phyloP scores from a whole-genome alignment of 2,113 vertebrate species.

The Orthonyx spaldingii region DNA sequence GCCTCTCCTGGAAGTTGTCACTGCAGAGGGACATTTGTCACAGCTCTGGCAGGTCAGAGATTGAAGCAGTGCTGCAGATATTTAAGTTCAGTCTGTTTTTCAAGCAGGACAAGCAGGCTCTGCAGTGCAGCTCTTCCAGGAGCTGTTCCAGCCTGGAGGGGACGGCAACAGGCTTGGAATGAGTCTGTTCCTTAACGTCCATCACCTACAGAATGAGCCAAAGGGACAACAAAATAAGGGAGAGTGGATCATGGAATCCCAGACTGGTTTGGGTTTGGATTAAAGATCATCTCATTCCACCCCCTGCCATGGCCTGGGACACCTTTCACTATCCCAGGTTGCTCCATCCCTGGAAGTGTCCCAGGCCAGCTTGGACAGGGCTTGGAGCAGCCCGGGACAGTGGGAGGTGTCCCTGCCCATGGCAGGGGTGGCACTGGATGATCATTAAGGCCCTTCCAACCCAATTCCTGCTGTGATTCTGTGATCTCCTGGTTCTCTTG shows the following conservation, averaged over 20 bases:
- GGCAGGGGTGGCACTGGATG: neutral
- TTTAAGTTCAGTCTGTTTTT: neutral
- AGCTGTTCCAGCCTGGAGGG: neutral
- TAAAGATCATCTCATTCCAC: neutral
- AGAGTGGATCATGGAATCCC: neutral
- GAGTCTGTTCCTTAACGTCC: neutral
- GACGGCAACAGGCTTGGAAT: neutral
- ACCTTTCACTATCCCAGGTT: neutral
- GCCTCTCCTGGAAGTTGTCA: neutral
- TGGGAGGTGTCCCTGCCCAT: neutral
- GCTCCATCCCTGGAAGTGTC: neutral
- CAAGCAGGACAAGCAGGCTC: neutral
- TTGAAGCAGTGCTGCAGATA: neutral
- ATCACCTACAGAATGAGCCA: neutral
- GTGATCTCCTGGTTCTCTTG: neutral
- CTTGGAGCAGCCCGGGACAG: neutral
- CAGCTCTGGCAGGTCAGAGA: neutral
- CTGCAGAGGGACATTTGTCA: neutral
- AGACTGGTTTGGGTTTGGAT: neutral
- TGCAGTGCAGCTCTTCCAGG: neutral
- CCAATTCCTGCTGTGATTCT: neutral
- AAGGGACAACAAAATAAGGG: neutral
- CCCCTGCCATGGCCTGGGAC: neutral
- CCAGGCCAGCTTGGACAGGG: neutral
- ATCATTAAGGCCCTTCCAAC: rapidly evolving